phyloP scores from a whole-genome alignment of 2,888 invertebrate genomes.

The Microctonus aethiopoides region DNA sequence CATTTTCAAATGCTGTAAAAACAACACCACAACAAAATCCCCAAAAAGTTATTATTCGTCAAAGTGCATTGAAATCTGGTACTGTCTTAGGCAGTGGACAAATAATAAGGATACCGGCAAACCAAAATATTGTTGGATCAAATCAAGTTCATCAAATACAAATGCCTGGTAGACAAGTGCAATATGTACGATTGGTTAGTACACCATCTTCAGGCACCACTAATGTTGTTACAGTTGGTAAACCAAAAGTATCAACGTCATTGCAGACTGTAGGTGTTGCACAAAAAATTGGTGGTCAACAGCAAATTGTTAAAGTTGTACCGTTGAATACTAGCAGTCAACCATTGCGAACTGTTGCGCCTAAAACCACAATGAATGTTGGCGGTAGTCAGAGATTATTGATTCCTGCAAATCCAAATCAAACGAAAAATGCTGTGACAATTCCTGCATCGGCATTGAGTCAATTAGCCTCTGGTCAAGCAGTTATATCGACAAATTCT shows the following conservation, averaged over 20 bases:
- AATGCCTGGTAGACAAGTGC: slow-evolving; percentile 79
- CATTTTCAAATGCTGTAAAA: slow-evolving; percentile 54
- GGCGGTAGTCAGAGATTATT: slow-evolving; percentile 63
- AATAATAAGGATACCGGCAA: slow-evolving; percentile 69
- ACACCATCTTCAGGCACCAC: slow-evolving; percentile 66
- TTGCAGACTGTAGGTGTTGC: slow-evolving; percentile 61
- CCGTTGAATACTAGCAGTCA: slow-evolving; percentile 60
- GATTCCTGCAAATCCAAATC: slow-evolving; percentile 63
- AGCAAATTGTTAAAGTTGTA: slow-evolving; percentile 64
- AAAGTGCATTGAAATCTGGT: slow-evolving; percentile 66
- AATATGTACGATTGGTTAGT: slow-evolving; percentile 79
- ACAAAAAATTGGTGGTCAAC: slow-evolving; percentile 60
- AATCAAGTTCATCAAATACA: slow-evolving; percentile 78
- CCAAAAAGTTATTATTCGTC: slow-evolving; percentile 71
- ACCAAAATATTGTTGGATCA: slow-evolving; percentile 65
- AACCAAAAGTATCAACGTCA: slow-evolving; percentile 58
- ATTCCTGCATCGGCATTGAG: slow-evolving; percentile 66
- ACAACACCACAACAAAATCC: slow-evolving; percentile 62
- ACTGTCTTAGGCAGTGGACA: slow-evolving; percentile 64
- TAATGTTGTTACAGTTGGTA: slow-evolving; percentile 62
- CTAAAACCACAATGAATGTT: slow-evolving; percentile 60
- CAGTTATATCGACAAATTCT: slow-evolving; percentile 60
- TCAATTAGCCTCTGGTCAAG: slow-evolving; percentile 65
- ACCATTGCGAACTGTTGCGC: slow-evolving; percentile 63
- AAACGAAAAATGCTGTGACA: slow-evolving; percentile 59